phyloP scores from a whole-genome alignment of 2,113 vertebrate species.

The Tenebrosternarchus preto region DNA sequence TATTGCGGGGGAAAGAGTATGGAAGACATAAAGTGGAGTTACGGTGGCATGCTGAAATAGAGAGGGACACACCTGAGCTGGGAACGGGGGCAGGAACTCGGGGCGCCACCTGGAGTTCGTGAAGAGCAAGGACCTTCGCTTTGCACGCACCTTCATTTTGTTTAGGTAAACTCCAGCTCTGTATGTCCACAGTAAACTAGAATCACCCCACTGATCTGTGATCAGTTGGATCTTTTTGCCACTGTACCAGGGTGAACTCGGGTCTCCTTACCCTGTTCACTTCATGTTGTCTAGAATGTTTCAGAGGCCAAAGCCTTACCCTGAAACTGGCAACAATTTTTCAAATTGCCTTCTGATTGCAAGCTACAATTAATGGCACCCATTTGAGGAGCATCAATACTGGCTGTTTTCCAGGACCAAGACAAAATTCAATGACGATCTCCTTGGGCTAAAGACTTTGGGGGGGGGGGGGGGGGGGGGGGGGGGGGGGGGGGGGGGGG shows the following conservation, averaged over 20 bases:
- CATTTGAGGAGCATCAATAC: slow-evolving; percentile 5
- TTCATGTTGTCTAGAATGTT: background rate
- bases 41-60: slow-evolving; percentile 21
- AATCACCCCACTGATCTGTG: background rate
- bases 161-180: no score
- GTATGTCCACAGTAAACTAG: no score
- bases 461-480: no score
- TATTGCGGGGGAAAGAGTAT: slow-evolving; percentile 49
- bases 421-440: slow-evolving; percentile 25
- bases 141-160: background rate
- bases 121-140: background rate
- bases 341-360: background rate
- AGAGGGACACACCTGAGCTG: background rate
- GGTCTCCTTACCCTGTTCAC: background rate
- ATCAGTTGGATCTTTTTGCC: background rate
- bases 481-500: no score
- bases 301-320: background rate
- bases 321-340: background rate
- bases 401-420: slow-evolving; percentile 13
- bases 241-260: background rate
- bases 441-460: slow-evolving; percentile 10
- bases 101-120: background rate
- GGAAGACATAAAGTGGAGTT: slow-evolving; percentile 27
- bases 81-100: slow-evolving; percentile 6
- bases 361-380: background rate